Percentiles rank a stretch among this genome's conserved stretches.
Conservation (phyloP, 2,888 invertebrate species). For the Pseudococcus jackbeardsleyi region DNA sequence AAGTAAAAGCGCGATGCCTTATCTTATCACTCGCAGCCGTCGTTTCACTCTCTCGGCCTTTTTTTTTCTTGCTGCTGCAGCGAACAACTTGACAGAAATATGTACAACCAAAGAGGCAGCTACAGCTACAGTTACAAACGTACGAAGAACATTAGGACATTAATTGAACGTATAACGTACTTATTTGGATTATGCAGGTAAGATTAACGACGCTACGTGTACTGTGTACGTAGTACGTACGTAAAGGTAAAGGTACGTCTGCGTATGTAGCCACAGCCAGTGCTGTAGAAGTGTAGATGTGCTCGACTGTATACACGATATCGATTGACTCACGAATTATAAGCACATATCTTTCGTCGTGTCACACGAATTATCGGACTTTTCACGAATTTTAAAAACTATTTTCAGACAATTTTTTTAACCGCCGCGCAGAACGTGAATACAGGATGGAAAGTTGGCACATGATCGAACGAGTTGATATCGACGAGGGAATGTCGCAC, state of each 20-base stretch:
- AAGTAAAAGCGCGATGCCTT: conserved; percentile 41
- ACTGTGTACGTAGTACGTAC: not conserved
- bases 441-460: conserved; percentile 29
- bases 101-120: not conserved
- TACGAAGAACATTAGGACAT: not conserved
- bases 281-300: not conserved
- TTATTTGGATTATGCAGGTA: not conserved
- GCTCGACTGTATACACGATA: conserved; percentile 17
- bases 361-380: conserved; percentile 26
- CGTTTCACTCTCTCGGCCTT: not conserved
- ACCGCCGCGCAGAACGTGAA: not conserved
- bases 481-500: conserved; percentile 3
- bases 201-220: not conserved
- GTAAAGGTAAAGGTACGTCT: too few relatives aligned
- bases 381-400: conserved; percentile 26
- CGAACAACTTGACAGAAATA: not conserved
- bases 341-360: not conserved
- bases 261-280: too few relatives aligned
- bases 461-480: not conserved
- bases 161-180: conserved; percentile 19
- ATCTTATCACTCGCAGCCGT: conserved; percentile 5
- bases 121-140: not conserved
- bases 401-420: conserved; percentile 16
- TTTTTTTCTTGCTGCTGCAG: not conserved
- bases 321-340: conserved; percentile 33